These are phyloP conservation scores for Pachyuromys duprasi DNA, from an alignment of 2,797 vertebrate species.

Conservation along the genomic window DNA sequence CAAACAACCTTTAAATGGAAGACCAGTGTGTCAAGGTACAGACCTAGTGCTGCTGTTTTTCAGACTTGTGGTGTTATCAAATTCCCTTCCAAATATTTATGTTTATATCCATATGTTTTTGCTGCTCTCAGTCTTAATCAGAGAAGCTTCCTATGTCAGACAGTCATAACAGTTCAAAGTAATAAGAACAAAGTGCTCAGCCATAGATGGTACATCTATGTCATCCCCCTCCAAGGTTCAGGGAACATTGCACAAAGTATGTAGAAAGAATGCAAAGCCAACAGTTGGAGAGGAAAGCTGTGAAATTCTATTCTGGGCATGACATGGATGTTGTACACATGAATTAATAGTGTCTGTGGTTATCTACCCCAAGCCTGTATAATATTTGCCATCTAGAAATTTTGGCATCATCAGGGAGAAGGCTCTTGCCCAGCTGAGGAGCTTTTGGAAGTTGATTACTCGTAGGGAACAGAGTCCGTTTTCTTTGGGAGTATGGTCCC, in stretches of 20 bases:
- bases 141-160: neutral
- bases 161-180: neutral
- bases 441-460: neutral
- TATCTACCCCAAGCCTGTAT: neutral
- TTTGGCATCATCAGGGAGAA: neutral
- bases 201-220: too few species aligned
- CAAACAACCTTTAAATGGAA: neutral
- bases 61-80: neutral
- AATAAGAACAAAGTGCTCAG: neutral
- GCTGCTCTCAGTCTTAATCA: neutral
- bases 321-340: neutral
- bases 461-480: neutral
- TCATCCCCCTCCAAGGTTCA: neutral
- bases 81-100: neutral
- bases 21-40: neutral
- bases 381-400: neutral
- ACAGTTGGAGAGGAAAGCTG: neutral
- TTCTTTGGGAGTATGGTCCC: neutral
- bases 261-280: neutral
- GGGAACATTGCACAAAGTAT: too few species aligned
- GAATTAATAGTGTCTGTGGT: neutral
- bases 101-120: neutral
- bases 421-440: neutral
- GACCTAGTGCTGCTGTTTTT: neutral
- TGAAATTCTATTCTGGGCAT: too few species aligned